phyloP scores from a whole-genome alignment of 1,140 invertebrate species.

The Rhopalosiphum padi region DNA sequence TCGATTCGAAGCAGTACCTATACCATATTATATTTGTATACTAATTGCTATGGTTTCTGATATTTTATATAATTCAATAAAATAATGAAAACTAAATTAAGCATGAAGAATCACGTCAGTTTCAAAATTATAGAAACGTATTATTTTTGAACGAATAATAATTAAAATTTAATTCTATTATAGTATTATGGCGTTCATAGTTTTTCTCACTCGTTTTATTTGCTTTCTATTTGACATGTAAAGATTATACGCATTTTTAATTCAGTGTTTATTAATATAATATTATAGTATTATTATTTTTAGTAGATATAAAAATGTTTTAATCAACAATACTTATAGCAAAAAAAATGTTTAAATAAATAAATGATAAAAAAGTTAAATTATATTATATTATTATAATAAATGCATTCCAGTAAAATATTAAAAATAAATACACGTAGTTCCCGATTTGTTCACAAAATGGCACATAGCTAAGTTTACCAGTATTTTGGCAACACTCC shows the following conservation, averaged over 20 bases:
- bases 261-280: not conserved
- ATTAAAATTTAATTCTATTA: not conserved
- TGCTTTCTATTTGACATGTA: not conserved
- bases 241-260: not conserved
- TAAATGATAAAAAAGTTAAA: not conserved
- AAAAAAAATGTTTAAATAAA: not conserved
- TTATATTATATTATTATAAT: not conserved
- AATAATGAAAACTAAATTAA: not conserved
- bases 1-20: too few species aligned
- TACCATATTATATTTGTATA: too few species aligned
- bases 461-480: not conserved
- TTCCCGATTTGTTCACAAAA: not conserved
- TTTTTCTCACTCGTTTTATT: not conserved
- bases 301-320: not conserved
- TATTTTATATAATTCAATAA: not conserved
- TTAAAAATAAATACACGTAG: not conserved
- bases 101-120: not conserved
- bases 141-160: not conserved
- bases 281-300: not conserved
- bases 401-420: not conserved
- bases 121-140: not conserved
- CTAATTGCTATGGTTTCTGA: not conserved
- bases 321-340: not conserved
- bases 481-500: not conserved
- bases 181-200: not conserved